A percentile compares a stretch with the other conserved stretches of the same genome.
These are phyloP conservation scores for Aradus depressus DNA, from an alignment of 2,888 invertebrate genomes.

Conservation along the genomic window DNA sequence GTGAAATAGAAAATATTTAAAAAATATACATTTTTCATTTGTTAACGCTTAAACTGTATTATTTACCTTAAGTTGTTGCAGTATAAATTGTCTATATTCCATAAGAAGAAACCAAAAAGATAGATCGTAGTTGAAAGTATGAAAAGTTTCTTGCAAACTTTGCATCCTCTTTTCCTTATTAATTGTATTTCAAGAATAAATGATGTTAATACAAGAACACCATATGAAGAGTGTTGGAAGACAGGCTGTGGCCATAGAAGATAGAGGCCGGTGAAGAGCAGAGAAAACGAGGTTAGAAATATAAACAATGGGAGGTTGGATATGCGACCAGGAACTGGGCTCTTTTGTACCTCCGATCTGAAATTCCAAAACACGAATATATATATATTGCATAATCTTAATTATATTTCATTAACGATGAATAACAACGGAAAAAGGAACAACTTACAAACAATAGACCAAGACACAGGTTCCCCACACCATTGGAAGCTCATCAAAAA, in stretches of 20 bases:
- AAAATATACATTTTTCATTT: too few species aligned
- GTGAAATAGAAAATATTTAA: too few species aligned
- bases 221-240: conserved; percentile 36
- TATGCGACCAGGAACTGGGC: conserved; percentile 18
- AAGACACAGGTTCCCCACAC: conserved; percentile 35
- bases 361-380: conserved; percentile 5
- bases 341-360: conserved; percentile 25
- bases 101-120: conserved; percentile 37
- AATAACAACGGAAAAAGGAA: too few species aligned
- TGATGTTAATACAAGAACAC: conserved; percentile 33
- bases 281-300: conserved; percentile 25
- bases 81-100: conserved; percentile 39
- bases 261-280: conserved; percentile 29
- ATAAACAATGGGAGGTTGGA: conserved; percentile 25
- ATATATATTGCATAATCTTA: background rate
- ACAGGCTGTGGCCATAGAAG: conserved; percentile 33
- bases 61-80: conserved; percentile 36
- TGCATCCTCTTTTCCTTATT: conserved; percentile 27
- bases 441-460: conserved; percentile 38
- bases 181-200: conserved; percentile 30
- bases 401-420: background rate
- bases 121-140: conserved; percentile 32
- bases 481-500: conserved; percentile 42
- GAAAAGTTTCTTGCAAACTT: conserved; percentile 29
- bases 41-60: background rate